These are phyloP conservation scores for Egretta garzetta DNA, from an alignment of 2,113 vertebrate species.

Conservation along the genomic window DNA sequence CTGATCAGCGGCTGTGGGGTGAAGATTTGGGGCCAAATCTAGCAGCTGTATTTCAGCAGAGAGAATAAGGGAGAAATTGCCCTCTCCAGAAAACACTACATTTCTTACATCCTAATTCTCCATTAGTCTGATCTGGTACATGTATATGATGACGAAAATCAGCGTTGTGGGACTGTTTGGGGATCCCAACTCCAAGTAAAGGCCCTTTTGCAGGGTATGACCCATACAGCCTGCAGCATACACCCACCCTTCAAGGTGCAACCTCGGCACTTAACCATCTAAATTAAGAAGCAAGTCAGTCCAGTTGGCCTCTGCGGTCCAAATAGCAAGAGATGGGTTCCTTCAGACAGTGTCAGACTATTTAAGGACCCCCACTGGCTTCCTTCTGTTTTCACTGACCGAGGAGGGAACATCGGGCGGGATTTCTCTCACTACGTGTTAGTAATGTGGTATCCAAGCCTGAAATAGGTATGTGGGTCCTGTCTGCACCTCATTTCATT, in stretches of 20 bases:
- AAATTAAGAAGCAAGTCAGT: background rate
- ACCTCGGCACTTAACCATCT: background rate
- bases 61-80: background rate
- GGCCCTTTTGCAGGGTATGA: background rate
- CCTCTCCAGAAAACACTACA: background rate
- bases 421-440: background rate
- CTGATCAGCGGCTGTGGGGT: fast-evolving
- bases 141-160: background rate
- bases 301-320: background rate
- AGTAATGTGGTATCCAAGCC: background rate
- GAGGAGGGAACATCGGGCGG: background rate
- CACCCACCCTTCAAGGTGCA: background rate
- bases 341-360: background rate
- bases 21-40: background rate
- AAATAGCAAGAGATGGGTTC: background rate
- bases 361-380: background rate
- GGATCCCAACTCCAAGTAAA: background rate
- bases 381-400: background rate
- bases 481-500: background rate
- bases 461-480: background rate
- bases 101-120: background rate
- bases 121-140: background rate
- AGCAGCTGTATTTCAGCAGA: background rate
- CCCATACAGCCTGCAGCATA: background rate
- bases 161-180: background rate